Percentiles rank a stretch among this genome's conserved stretches.
Conservation (phyloP, 2,888 invertebrate species). For the Euplexia lucipara region DNA sequence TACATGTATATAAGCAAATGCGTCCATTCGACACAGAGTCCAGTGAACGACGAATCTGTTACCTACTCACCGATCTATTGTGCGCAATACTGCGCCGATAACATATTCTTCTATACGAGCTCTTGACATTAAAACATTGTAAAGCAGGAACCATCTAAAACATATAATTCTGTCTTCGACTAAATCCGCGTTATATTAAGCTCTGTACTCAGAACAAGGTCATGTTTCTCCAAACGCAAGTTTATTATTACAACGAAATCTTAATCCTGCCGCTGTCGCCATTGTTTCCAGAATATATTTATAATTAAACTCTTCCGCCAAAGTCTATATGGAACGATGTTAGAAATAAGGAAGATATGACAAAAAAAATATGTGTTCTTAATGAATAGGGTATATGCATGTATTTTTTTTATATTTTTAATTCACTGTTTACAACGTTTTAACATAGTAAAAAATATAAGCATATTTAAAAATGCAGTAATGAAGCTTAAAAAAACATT, state of each 20-base stretch:
- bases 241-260: slow-evolving; percentile 58
- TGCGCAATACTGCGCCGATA: too few relatives aligned
- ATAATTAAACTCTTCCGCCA: slow-evolving; percentile 53
- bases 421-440: too few relatives aligned
- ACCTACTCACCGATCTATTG: too few relatives aligned
- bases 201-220: slow-evolving; percentile 46
- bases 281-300: slow-evolving; percentile 58
- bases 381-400: too few relatives aligned
- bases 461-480: too few relatives aligned
- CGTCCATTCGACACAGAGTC: too few relatives aligned
- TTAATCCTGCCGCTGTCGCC: slow-evolving; percentile 42
- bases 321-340: slow-evolving; percentile 18
- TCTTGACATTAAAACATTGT: slow-evolving; percentile 6
- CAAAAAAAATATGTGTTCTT: too few relatives aligned
- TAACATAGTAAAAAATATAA: too few relatives aligned
- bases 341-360: slow-evolving; percentile 18
- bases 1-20: too few relatives aligned
- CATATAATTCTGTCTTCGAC: neutral
- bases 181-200: slow-evolving; percentile 33
- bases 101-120: neutral
- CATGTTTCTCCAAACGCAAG: slow-evolving; percentile 43
- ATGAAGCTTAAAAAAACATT: too few relatives aligned
- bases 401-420: too few relatives aligned
- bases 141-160: neutral
- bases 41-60: too few relatives aligned